Conservation (phyloP, 2,113 vertebrate species). For the Carollia perspicillata region DNA sequence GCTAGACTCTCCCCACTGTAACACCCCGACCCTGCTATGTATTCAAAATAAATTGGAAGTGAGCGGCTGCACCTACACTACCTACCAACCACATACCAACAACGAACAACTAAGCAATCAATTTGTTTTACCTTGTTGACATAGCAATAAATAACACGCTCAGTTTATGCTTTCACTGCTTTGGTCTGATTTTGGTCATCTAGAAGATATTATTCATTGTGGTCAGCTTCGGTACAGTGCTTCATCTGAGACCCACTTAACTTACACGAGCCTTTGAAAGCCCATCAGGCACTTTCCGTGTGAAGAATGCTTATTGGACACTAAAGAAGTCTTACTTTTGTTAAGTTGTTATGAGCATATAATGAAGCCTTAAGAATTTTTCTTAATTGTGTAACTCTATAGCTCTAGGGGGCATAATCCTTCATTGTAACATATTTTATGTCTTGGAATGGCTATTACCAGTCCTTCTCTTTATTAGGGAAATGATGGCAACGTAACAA, state of each 20-base stretch:
- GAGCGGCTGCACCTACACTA: background rate
- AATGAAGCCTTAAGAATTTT: background rate
- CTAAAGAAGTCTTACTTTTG: background rate
- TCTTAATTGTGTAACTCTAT: background rate
- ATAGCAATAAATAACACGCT: background rate
- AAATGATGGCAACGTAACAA: background rate
- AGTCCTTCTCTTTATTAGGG: background rate
- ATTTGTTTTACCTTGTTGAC: slow-evolving; percentile 1
- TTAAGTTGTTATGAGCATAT: background rate
- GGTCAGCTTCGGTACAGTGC: background rate
- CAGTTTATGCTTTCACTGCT: background rate
- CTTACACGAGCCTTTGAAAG: background rate
- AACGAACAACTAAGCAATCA: background rate
- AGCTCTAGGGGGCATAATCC: background rate
- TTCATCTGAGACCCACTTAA: background rate
- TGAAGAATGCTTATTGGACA: background rate
- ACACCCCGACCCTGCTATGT: background rate
- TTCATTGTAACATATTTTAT: background rate
- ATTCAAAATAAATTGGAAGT: background rate
- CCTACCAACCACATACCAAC: background rate
- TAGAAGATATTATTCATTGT: background rate
- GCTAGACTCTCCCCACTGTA: background rate
- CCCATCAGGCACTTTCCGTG: background rate
- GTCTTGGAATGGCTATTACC: background rate
- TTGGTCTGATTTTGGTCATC: background rate